Base-by-base conservation (phyloP, 2,797 vertebrate genomes). In the Odontamblyopus lacepedii region DNA sequence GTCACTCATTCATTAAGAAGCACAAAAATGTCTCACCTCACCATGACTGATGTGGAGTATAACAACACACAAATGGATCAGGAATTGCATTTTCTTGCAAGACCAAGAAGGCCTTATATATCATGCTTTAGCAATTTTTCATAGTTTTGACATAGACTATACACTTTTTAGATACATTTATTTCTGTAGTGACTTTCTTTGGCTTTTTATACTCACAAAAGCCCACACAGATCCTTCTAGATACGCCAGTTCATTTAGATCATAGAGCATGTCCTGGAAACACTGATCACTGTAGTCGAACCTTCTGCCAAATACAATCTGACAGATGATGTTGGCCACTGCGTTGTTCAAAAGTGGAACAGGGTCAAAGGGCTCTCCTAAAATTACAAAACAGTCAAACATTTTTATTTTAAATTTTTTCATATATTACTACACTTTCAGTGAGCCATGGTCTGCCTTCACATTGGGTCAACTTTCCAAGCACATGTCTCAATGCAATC, bases 271-370 rank as follows among this genome's bases (percentile, higher is more conserved):
- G 48, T 38, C 83, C 83, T 92, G 92, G 76, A 95, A 91, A 53
- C 72, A 66, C 29, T 76, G 70, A 69, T 94, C 91, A 1, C 48
- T 65, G 77, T 94, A 94, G 63, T 93, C 91, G 72, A 92, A 94
- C 7, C 92, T 86, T 74, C 69, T 92, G 48, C 93, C 92, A 38
- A 94, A 92, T 69, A 94, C 88, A 30, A 95, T 85, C 83, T 91
- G 91, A 77, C 91, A 92, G 74, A 95, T 94, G 78, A 94, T 93
- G 86, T 95, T 95, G 78, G 92, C 88, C 71, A 93, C 91, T 0
- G 92, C 91, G 2, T 83, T 91, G 85, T 92, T 92, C 59, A 94
- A 73, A 16, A 92, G 77, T 2, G 78, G 77, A 32, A 85, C 83
- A 0, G 94, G 93, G 81, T 94, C 80, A 44, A 94, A 93, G 0